A percentile compares a stretch with the other conserved stretches of the same genome.
Conservation (phyloP, 2,113 vertebrate genomes). For the Paradoxurus hermaphroditus region DNA sequence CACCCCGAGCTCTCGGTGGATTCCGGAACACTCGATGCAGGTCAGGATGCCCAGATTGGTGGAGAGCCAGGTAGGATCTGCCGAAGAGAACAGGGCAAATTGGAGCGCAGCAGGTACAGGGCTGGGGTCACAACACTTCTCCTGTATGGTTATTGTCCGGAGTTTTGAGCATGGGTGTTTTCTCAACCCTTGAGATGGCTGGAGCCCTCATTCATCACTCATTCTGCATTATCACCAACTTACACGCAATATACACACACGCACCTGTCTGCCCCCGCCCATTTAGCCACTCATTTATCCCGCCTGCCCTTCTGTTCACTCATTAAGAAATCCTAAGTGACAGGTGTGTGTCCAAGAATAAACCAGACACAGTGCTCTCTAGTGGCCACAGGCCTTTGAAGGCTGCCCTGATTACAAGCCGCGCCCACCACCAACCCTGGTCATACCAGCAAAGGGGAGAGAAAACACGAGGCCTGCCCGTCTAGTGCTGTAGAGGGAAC, state of each 20-base stretch:
- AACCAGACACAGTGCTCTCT: neutral
- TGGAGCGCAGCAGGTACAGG: neutral
- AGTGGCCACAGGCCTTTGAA: neutral
- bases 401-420: neutral
- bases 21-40: constrained; percentile 98
- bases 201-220: neutral
- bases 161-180: neutral
- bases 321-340: neutral
- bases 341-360: neutral
- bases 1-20: constrained; percentile 97
- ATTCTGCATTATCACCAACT: neutral
- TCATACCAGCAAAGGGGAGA: neutral
- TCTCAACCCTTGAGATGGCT: neutral
- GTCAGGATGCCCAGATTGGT: constrained; percentile 97
- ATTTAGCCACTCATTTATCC: neutral
- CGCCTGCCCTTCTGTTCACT: neutral
- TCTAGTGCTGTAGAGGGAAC: rapidly evolving
- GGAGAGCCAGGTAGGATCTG: constrained; percentile 97
- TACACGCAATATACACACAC: rapidly evolving
- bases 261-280: too few species aligned
- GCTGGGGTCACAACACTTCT: neutral
- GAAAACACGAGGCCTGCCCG: neutral
- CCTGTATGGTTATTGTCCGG: neutral
- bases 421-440: too few species aligned
- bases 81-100: constrained; percentile 1